These are phyloP conservation scores for Lordiphosa stackelbergi DNA, from an alignment of 1,140 invertebrate genomes.

Conservation along the genomic window DNA sequence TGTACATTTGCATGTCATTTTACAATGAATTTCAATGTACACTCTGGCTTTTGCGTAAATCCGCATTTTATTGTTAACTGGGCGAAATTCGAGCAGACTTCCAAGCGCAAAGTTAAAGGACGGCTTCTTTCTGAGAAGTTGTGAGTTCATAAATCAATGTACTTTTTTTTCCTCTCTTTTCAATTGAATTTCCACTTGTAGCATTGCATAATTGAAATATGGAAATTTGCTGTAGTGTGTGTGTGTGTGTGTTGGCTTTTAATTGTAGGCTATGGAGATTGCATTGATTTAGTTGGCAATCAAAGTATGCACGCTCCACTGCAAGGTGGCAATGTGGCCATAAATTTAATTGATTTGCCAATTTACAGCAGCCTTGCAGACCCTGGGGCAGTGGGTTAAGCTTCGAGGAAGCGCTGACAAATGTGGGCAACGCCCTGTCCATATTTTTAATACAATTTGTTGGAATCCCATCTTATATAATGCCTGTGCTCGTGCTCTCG, in stretches of 20 bases:
- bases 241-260: slow-evolving; percentile 30
- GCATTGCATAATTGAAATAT: slow-evolving; percentile 57
- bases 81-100: slow-evolving; percentile 50
- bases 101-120: slow-evolving; percentile 22
- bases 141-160: slow-evolving; percentile 40
- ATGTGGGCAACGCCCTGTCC: slow-evolving; percentile 47
- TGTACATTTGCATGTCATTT: slow-evolving; percentile 63
- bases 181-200: slow-evolving; percentile 13
- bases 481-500: slow-evolving; percentile 1
- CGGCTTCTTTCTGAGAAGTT: slow-evolving; percentile 50
- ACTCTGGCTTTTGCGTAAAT: slow-evolving; percentile 23
- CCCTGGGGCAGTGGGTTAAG: slow-evolving; percentile 50
- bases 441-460: slow-evolving; percentile 4
- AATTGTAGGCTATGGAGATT: slow-evolving; percentile 44
- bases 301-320: slow-evolving; percentile 10
- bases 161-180: slow-evolving; percentile 17
- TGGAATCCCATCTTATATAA: slow-evolving; percentile 20
- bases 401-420: slow-evolving; percentile 48
- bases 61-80: slow-evolving; percentile 31
- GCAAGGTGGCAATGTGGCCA: slow-evolving; percentile 61
- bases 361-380: slow-evolving; percentile 33
- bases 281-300: slow-evolving; percentile 57
- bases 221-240: slow-evolving; percentile 36
- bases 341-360: slow-evolving; percentile 69
- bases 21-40: slow-evolving; percentile 54